These are phyloP conservation scores for Drosophila mauritiana DNA, from an alignment of 1,140 invertebrate genomes.

Conservation along the genomic window DNA sequence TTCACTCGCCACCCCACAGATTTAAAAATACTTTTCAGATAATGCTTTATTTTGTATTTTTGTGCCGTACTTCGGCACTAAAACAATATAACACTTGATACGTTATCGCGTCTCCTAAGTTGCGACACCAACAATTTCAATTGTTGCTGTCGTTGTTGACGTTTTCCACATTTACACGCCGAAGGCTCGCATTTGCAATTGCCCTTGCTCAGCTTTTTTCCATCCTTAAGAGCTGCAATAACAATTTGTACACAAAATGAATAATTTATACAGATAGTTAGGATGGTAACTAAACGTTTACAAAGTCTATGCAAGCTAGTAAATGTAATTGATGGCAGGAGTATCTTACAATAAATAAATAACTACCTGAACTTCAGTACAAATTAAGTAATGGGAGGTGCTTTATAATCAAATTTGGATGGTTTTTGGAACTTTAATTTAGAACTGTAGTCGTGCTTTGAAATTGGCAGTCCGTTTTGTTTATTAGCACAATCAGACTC, in stretches of 20 bases:
- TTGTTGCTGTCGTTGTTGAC: conserved; percentile 40
- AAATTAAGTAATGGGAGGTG: no score
- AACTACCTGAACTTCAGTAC: no score
- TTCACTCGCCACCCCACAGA: conserved; percentile 11
- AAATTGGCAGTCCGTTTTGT: no score
- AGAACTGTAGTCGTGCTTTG: no score
- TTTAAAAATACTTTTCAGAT: conserved; percentile 37
- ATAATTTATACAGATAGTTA: conserved; percentile 3
- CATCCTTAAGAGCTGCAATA: conserved; percentile 60
- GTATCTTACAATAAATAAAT: no score
- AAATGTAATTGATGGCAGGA: no score
- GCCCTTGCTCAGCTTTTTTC: conserved; percentile 45
- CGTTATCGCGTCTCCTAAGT: conserved; percentile 67
- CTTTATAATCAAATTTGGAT: no score
- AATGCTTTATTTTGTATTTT: conserved; percentile 31
- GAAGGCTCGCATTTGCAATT: conserved; percentile 65
- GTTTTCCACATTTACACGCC: conserved; percentile 60
- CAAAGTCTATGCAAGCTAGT: no score
- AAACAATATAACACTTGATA: conserved; percentile 77
- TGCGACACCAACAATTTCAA: conserved; percentile 61
- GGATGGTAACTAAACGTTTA: not conserved
- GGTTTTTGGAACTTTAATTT: no score
- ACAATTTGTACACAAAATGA: conserved; percentile 21
- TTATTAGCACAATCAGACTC: no score
- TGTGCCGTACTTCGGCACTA: conserved; percentile 51